Base-by-base conservation (phyloP, 1,140 invertebrate genomes). In the Fopius arisanus region DNA sequence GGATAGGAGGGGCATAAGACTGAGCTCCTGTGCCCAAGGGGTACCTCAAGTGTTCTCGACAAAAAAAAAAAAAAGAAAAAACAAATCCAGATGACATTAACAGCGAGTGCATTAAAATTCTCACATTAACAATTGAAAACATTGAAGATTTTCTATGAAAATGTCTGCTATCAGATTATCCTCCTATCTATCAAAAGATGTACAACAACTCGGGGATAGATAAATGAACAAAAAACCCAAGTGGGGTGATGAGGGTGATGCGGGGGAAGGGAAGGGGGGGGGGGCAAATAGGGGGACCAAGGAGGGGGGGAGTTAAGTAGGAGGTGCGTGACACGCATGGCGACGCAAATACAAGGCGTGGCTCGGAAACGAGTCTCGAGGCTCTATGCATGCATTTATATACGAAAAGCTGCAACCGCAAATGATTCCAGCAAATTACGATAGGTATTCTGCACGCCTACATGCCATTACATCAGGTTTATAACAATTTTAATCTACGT, bases 271-370 rank as follows among this genome's bases (percentile, higher is more conserved):
- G 66, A 41, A 54, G 54, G 23, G 66, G 29, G 59, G 10, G 62
- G 28, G 67, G 74, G 73, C 67, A 51, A 68, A 66, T 43, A 67
- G 54, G 65, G 26, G 26, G 40, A 69, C 23, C 10, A 37, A 76
- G 54, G 75, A 70, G 63, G 62, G 75, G 68, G 73, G 77, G 82
- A 69, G 82, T 84, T 83, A 83, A 83, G 84, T 85, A 83, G 84
- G 81, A 85, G 83, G 84, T 84, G 83, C 83, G 84, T 83, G 84
- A 80, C 83, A 85, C 82, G 85, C 85, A 87, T 86, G 84, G 84
- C 83, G 83, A 85, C 84, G 80, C 80, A 82, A 85, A 82, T 81
- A 86, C 77, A 80, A 87, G 85, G 84, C 85, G 84, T 84, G 82
- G 84, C 80, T 81, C 77, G 70, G 78, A 82, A 73, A 72, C 48